These are phyloP conservation scores for Ryuthela nishihirai DNA, from an alignment of 2,888 invertebrate species.

Conservation along the genomic window DNA sequence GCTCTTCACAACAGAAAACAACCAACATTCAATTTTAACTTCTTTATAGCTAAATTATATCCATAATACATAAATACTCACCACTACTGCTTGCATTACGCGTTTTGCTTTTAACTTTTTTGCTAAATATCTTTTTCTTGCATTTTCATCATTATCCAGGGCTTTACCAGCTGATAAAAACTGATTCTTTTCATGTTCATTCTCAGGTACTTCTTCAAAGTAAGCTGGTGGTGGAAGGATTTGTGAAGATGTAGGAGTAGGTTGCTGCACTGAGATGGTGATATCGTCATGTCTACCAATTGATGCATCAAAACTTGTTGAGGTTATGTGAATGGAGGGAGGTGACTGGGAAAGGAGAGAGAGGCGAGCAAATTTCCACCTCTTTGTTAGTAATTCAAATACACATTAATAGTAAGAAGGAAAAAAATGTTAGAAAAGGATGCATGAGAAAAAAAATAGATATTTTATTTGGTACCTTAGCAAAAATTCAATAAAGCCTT, in stretches of 20 bases:
- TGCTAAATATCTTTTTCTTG: slow-evolving; percentile 13
- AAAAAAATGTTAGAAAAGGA: too few species aligned
- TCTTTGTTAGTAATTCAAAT: slow-evolving; percentile 37
- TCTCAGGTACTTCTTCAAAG: too few species aligned
- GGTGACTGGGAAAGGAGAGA: slow-evolving; percentile 36
- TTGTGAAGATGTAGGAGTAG: slow-evolving; percentile 24
- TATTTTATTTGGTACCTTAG: too few species aligned
- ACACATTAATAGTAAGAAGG: too few species aligned
- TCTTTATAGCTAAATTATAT: too few species aligned
- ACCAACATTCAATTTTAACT: too few species aligned
- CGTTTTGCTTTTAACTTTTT: slow-evolving; percentile 24
- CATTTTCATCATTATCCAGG: slow-evolving; percentile 24
- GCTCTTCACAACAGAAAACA: too few species aligned
- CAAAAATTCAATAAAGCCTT: too few species aligned
- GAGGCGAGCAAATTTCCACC: slow-evolving; percentile 29
- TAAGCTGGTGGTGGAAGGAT: too few species aligned
- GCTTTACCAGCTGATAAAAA: too few species aligned
- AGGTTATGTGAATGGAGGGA: slow-evolving; percentile 9
- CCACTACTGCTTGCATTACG: slow-evolving; percentile 38
- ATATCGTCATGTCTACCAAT: slow-evolving; percentile 1
- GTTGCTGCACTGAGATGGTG: slow-evolving; percentile 7
- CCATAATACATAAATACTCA: slow-evolving; percentile 17
- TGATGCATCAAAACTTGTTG: neutral
- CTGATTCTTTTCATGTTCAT: too few species aligned
- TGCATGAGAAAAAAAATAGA: too few species aligned